Percentiles rank a stretch among this genome's conserved stretches.
Evolutionary conservation across 2,113 vertebrate species (phyloP).

Genomic region (Asarcornis scutulata): DNA sequence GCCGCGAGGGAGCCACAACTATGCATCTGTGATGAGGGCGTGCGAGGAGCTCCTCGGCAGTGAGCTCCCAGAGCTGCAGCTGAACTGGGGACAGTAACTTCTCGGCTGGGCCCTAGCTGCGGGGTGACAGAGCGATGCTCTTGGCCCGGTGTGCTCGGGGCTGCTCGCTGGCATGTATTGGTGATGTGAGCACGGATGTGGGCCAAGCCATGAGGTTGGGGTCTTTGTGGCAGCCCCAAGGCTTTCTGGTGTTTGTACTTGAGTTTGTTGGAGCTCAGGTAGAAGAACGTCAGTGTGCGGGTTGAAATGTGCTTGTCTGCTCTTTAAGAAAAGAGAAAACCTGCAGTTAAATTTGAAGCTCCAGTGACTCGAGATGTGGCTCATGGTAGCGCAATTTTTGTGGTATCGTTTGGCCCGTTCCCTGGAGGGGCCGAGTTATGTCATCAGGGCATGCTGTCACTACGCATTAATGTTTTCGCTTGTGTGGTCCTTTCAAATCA

Average conservation of each 20-base stretch:
- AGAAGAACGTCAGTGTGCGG: rapidly evolving
- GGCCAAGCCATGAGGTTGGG: background rate
- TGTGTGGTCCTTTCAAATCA: background rate
- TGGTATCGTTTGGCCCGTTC: rapidly evolving
- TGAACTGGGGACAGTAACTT: background rate
- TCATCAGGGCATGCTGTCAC: background rate
- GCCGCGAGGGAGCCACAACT: slow-evolving; percentile 32
- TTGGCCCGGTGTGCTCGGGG: too few species aligned
- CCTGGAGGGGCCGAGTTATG: rapidly evolving
- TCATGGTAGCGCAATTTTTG: background rate
- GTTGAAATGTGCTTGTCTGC: background rate
- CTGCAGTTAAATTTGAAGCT: rapidly evolving
- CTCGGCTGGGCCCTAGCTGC: background rate
- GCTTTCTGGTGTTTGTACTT: rapidly evolving
- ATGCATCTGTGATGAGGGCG: slow-evolving; percentile 50
- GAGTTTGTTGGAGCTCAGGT: background rate
- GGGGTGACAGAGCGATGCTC: background rate
- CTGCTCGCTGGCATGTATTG: background rate
- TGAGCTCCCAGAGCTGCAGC: background rate
- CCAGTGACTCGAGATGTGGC: rapidly evolving
- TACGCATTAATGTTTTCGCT: background rate
- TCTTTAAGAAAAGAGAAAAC: background rate
- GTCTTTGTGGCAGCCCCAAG: rapidly evolving
- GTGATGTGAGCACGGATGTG: rapidly evolving
- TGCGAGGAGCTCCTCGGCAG: slow-evolving; percentile 19